Conservation (phyloP, 2,797 vertebrate species). For the Malurus splendens region DNA sequence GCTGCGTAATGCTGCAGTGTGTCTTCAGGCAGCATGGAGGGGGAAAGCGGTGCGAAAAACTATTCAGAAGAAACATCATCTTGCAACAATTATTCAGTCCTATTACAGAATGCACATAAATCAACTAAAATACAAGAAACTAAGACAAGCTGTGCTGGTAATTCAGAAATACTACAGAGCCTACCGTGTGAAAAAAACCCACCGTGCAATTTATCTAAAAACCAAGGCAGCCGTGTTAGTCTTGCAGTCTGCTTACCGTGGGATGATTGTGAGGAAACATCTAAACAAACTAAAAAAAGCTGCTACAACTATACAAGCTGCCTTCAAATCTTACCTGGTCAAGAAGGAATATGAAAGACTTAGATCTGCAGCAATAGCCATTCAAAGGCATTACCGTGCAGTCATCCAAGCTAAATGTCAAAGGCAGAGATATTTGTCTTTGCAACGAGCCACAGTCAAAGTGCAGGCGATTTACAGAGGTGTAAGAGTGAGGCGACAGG, state of each 20-base stretch:
- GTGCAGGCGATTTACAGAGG: constrained; percentile 81
- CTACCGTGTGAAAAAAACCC: constrained; percentile 39
- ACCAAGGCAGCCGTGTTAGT: constrained; percentile 64
- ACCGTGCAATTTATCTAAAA: constrained; percentile 60
- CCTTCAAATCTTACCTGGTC: constrained; percentile 67
- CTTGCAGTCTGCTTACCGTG: constrained; percentile 81
- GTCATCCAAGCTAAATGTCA: constrained; percentile 32
- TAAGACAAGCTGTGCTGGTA: constrained; percentile 64
- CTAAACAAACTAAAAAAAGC: constrained; percentile 64
- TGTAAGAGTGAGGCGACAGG: constrained; percentile 59
- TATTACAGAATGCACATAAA: constrained; percentile 71
- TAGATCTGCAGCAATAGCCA: constrained; percentile 63
- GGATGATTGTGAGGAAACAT: constrained; percentile 70
- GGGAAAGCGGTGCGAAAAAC: constrained; percentile 68
- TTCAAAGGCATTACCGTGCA: constrained; percentile 78
- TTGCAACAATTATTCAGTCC: constrained; percentile 80
- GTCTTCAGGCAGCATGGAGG: constrained; percentile 82
- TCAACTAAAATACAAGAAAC: constrained; percentile 61
- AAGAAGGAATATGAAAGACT: constrained; percentile 63
- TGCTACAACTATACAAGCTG: constrained; percentile 76
- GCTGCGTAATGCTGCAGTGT: constrained; percentile 50
- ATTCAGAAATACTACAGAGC: constrained; percentile 79
- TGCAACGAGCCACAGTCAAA: constrained; percentile 66
- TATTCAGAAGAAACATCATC: constrained; percentile 47
- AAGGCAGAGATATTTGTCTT: constrained; percentile 62